Conservation (phyloP, 92 coral and sea anemone genomes). For the Micromussa lordhowensis region DNA sequence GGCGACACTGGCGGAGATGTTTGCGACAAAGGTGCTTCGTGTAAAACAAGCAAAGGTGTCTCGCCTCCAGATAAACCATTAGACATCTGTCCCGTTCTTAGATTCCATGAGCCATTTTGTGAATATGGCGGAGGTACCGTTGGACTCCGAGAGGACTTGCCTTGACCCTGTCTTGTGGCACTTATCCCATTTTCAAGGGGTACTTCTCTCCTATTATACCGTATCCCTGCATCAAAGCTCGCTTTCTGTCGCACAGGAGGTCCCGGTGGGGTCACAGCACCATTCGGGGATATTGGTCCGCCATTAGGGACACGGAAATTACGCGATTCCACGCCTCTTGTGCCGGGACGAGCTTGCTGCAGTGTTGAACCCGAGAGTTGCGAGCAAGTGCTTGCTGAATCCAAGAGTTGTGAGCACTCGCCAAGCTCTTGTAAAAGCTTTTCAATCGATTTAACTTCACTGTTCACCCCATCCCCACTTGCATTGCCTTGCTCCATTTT, state of each 20-base stretch:
- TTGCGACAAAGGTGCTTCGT: slow-evolving; percentile 65
- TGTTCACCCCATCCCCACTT: slow-evolving; percentile 66
- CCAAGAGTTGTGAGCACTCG: slow-evolving; percentile 79
- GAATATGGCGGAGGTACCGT: background rate
- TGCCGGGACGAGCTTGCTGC: slow-evolving; percentile 49
- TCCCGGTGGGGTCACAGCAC: slow-evolving; percentile 23
- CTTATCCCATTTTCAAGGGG: slow-evolving; percentile 4
- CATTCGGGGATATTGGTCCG: background rate
- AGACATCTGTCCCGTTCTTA: slow-evolving; percentile 44
- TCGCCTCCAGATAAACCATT: slow-evolving; percentile 23
- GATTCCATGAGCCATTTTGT: slow-evolving; percentile 30
- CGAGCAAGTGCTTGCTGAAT: too few species aligned
- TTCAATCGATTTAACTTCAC: slow-evolving; percentile 85
- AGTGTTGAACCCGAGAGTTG: slow-evolving; percentile 72
- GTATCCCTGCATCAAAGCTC: slow-evolving; percentile 73
- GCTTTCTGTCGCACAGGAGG: slow-evolving; percentile 83
- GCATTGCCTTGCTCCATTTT: slow-evolving; percentile 56
- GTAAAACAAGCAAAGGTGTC: slow-evolving; percentile 44
- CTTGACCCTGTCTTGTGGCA: background rate
- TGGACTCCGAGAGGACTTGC: background rate
- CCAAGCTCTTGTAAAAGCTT: slow-evolving; percentile 83
- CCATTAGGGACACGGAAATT: background rate
- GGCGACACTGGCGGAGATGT: slow-evolving; percentile 75
- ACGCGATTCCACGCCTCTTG: background rate
- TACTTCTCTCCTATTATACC: slow-evolving; percentile 16